Evolutionary conservation across 2,888 invertebrate species (phyloP).

Genomic region (Hermaeophaga mercurialis): DNA sequence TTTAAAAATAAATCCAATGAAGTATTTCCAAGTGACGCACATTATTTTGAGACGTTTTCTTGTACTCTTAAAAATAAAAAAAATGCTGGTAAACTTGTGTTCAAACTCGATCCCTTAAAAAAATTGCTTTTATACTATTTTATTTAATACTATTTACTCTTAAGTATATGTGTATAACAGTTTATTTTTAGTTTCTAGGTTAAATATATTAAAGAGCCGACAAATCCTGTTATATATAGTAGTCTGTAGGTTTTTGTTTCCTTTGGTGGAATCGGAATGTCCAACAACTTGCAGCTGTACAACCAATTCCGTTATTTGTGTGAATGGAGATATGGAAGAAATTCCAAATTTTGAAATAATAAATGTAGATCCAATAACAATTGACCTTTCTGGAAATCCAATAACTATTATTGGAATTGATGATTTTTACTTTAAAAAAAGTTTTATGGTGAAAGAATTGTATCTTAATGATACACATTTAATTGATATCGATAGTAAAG

Average conservation of each 20-base stretch:
- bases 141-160: too few relatives aligned
- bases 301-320: slow-evolving; percentile 45
- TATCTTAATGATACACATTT: slow-evolving; percentile 50
- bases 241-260: slow-evolving; percentile 2
- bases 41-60: too few relatives aligned
- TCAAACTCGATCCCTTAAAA: too few relatives aligned
- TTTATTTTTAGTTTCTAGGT: background rate
- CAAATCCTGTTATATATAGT: background rate
- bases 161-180: too few relatives aligned
- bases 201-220: background rate
- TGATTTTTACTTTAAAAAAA: slow-evolving; percentile 48
- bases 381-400: slow-evolving; percentile 52
- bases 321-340: slow-evolving; percentile 41
- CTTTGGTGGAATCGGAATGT: slow-evolving; percentile 36
- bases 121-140: too few relatives aligned
- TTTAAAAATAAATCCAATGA: too few relatives aligned
- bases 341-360: slow-evolving; percentile 49
- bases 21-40: too few relatives aligned
- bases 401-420: slow-evolving; percentile 42
- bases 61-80: too few relatives aligned
- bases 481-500: slow-evolving; percentile 45
- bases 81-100: too few relatives aligned
- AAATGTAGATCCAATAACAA: slow-evolving; percentile 43
- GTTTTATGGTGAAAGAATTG: slow-evolving; percentile 46
- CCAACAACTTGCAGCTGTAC: slow-evolving; percentile 48